These are phyloP conservation scores for Notodonta dromedarius DNA, from an alignment of 2,888 invertebrate species.

Conservation along the genomic window DNA sequence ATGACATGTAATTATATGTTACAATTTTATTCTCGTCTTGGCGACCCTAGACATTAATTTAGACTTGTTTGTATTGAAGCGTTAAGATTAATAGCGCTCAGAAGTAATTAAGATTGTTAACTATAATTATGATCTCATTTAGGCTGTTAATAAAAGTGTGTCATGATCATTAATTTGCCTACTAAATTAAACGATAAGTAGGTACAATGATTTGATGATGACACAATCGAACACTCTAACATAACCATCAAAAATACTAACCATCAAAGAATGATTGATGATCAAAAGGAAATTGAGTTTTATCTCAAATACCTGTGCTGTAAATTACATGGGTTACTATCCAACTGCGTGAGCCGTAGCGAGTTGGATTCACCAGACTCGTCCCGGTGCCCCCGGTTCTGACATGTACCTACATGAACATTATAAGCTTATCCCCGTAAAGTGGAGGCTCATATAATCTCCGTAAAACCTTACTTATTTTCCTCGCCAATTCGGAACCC, in stretches of 20 bases:
- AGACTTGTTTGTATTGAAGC: not conserved
- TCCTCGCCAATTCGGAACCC: constrained; percentile 63
- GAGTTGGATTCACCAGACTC: constrained; percentile 9
- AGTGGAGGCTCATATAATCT: constrained; percentile 56
- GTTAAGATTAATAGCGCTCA: not conserved
- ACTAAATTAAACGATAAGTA: not conserved
- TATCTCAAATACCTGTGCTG: constrained; percentile 21
- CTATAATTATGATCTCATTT: not conserved
- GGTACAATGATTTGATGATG: too few species aligned
- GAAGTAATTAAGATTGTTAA: not conserved
- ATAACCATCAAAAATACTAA: not conserved
- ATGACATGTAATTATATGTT: not conserved
- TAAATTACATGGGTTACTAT: constrained; percentile 26
- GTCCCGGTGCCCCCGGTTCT: constrained; percentile 23
- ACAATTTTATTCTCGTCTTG: not conserved
- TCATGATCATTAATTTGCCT: not conserved
- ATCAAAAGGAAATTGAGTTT: constrained; percentile 15
- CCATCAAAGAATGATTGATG: not conserved
- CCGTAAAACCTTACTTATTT: constrained; percentile 62
- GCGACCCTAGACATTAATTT: not conserved
- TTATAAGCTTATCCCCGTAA: constrained; percentile 54
- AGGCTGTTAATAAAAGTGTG: not conserved
- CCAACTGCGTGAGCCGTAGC: constrained; percentile 14
- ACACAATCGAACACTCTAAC: not conserved
- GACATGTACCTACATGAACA: constrained; percentile 40